Base-by-base conservation (phyloP, 2,888 invertebrate species). In the Epicampocera succincta region DNA sequence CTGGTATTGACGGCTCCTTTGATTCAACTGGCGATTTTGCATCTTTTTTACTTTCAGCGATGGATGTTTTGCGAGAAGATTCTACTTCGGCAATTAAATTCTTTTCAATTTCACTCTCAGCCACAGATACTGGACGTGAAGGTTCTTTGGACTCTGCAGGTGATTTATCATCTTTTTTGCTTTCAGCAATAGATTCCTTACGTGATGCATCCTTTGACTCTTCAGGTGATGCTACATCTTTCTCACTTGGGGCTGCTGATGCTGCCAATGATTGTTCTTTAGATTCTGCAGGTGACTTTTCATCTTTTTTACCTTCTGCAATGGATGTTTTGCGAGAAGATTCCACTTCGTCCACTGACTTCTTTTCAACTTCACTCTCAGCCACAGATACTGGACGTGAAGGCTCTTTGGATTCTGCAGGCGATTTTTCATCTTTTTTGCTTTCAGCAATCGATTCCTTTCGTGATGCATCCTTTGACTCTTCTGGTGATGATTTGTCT, bases 291-390 rank as follows among this genome's bases (percentile, higher is more conserved):
- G 83, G 68, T n/a, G 83, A 85, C 66, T 81, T 85, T 0, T 80
- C 83, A 11, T 82, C 84, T 21, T 76, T 85, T 3, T 82, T 83
- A 3, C 87, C 86, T 9, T 84, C 82, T 3, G 56, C 78, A 1
- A 75, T 81, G 0, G 90, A 88, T 12, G 85, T 80, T 1, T 89
- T 89, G 19, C 89, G 88, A 19, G 83, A 75, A 25, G 65, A 42
- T 42, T 84, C 80, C 48, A 78, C 46, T 52, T 71, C 50, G 19
- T 73, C 74, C 1, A 38, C 54, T 3, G 80, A 68, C 29, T 76
- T 76, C 3, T 65, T 69, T 12, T 77, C 69, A 38, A 13, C 5
- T 50, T 65, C 19, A 19, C 71, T 80, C 42, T 61, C 63, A 1
- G 52, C 69, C 0, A 74, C 56, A 11, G 75, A 75, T 3, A 61